Evolutionary conservation across 2,888 invertebrate genomes (phyloP).

Genomic region (Dryobotodes eremita): DNA sequence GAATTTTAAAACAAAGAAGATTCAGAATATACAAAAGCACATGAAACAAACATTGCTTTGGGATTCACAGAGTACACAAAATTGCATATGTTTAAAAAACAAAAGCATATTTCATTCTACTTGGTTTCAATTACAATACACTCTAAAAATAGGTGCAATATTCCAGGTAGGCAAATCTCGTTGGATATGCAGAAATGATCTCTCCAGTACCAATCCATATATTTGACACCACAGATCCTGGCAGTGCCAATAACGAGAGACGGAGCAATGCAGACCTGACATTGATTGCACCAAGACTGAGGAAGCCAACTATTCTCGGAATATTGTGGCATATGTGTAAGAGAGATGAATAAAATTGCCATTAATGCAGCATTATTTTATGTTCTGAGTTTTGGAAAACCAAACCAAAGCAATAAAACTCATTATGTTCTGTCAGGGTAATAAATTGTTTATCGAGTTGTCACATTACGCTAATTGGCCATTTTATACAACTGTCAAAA

Average conservation of each 20-base stretch:
- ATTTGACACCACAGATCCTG: conserved; percentile 28
- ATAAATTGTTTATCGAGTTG: too few relatives aligned
- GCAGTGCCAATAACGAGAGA: conserved; percentile 20
- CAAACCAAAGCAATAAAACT: not conserved
- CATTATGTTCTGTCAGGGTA: too few relatives aligned
- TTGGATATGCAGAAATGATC: conserved; percentile 32
- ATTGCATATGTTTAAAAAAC: conserved; percentile 29
- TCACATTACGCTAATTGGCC: too few relatives aligned
- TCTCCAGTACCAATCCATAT: not conserved
- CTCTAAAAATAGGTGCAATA: not conserved
- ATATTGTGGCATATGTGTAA: not conserved
- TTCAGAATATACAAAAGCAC: conserved; percentile 3
- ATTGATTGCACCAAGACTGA: conserved; percentile 10
- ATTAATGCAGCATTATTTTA: not conserved
- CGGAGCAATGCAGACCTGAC: not conserved
- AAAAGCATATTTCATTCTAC: conserved; percentile 23
- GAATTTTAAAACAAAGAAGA: conserved; percentile 42
- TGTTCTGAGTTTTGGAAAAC: not conserved
- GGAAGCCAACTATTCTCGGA: not conserved
- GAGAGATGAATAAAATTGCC: not conserved
- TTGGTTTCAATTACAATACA: conserved; percentile 24
- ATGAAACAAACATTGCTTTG: conserved; percentile 8
- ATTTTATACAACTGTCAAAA: not conserved
- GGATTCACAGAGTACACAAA: not conserved
- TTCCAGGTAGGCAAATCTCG: conserved; percentile 19